Evolutionary conservation across 2,888 invertebrate genomes (phyloP), one percentile per base, ranked within the genome.

Genomic region (Isotomurus palustris): DNA sequence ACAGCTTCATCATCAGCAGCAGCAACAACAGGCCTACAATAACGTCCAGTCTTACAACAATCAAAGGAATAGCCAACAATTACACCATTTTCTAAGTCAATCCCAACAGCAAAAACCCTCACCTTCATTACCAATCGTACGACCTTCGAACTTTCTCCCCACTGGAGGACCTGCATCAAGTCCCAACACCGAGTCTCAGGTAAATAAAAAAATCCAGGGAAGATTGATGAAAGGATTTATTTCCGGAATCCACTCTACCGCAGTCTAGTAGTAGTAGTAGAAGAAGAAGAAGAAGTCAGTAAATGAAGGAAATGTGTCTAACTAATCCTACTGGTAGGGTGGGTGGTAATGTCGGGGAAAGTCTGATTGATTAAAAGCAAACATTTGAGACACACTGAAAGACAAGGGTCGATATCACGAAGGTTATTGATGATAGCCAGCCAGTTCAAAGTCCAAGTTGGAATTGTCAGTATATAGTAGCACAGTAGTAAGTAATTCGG

Each of bases 1-100:
- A 71, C 80, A 12, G 12, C 28, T 21, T 10, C 80, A 67, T 80
- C 80, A 6, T 69, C 80, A 43, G 79, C 75, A 64, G 71, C 75
- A 17, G 74, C 75, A 12, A 69, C 53, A 66, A 54, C 56, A 64
- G 50, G 45, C 63, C 56, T 45, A 62, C 50, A 47, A 67, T 32
- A 60, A 60, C 22, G 43, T 50, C 29, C 58, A 58, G 28, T 49
- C 53, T 24, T 45, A 66, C 56, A 71, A 54, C 59, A 64, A 53
- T 59, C 62, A 68, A 24, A 68, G 67, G 27, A 58, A 51, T 48
- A 66, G 43, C 40, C 64, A 63, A 53, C 62, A 62, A 36, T 60
- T 59, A 19, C 62, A 63, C 36, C 56, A 59, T 44, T 57, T 59
- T 8, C 52, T 59, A 19, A 63, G 59, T 40, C 58, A 61, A 28